Evolutionary conservation across 2,888 invertebrate species (phyloP).

Genomic region (Fissipunctia ypsillon): DNA sequence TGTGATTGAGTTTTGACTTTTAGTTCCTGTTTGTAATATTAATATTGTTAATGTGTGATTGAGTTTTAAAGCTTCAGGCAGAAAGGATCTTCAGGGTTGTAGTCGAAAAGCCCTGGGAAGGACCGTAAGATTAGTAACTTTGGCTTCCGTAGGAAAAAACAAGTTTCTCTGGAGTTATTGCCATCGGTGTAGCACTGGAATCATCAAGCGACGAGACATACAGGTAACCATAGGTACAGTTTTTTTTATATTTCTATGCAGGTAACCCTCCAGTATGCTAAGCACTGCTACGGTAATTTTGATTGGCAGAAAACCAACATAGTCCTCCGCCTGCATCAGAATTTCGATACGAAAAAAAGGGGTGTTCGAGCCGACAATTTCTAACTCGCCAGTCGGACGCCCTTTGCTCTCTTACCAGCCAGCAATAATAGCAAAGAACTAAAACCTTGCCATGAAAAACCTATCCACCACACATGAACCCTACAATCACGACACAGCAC

Average conservation of each 20-base stretch:
- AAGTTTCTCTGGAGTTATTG: background rate
- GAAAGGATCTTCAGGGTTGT: background rate
- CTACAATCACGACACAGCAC: constrained; percentile 26
- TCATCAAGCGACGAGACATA: too few relatives aligned
- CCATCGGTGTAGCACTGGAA: background rate
- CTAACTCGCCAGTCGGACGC: too few relatives aligned
- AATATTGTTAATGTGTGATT: background rate
- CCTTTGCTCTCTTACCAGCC: background rate
- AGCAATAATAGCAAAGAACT: constrained; percentile 1
- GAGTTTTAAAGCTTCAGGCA: background rate
- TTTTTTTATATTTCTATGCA: too few relatives aligned
- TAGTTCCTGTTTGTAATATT: background rate
- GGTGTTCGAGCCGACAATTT: background rate
- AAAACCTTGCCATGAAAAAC: constrained; percentile 1
- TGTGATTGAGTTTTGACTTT: background rate
- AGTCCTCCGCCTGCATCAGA: background rate
- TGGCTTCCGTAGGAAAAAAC: too few relatives aligned
- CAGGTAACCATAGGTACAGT: too few relatives aligned
- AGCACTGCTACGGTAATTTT: too few relatives aligned
- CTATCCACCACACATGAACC: constrained; percentile 9
- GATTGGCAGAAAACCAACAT: background rate
- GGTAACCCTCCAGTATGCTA: too few relatives aligned
- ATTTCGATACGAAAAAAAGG: background rate
- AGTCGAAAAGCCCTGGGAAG: too few relatives aligned
- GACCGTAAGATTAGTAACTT: too few relatives aligned